Percentiles rank a stretch among this genome's conserved stretches.
phyloP scores from a whole-genome alignment of 2,888 invertebrate species.

The Miltochrista miniata region DNA sequence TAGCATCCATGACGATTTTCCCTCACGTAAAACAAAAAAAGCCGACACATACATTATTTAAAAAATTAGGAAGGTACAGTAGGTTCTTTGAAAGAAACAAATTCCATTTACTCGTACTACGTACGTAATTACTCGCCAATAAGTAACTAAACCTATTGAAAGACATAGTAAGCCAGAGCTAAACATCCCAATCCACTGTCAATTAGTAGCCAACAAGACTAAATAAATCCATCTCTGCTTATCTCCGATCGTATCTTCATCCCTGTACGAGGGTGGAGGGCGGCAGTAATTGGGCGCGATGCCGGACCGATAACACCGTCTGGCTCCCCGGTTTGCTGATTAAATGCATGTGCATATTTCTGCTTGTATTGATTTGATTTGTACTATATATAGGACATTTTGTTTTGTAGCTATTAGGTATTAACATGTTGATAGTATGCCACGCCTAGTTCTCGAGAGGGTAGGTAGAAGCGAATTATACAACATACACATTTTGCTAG shows the following conservation, averaged over 20 bases:
- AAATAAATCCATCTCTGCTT: slow-evolving; percentile 35
- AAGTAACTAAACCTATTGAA: not conserved
- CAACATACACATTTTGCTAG: no score
- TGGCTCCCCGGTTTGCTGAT: slow-evolving; percentile 28
- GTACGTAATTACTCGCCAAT: not conserved
- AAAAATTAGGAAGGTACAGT: no score
- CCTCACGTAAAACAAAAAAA: no score
- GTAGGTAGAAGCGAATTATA: no score
- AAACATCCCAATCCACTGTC: slow-evolving; percentile 1
- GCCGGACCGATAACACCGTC: slow-evolving; percentile 51
- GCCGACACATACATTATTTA: no score
- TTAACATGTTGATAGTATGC: no score
- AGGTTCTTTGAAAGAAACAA: not conserved
- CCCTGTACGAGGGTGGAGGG: slow-evolving; percentile 23
- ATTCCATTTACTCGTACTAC: not conserved
- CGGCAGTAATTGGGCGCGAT: slow-evolving; percentile 52
- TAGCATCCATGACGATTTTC: no score
- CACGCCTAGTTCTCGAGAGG: no score
- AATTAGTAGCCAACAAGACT: slow-evolving; percentile 19
- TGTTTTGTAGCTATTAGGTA: no score
- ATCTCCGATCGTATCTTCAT: slow-evolving; percentile 40
- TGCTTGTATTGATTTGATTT: slow-evolving; percentile 3
- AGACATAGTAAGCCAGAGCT: not conserved
- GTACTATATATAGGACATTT: not conserved
- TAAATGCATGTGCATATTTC: slow-evolving; percentile 39